Evolutionary conservation across 2,113 vertebrate genomes (phyloP), one percentile per base, ranked within the genome.

Genomic region (Pseudopodoces humilis): DNA sequence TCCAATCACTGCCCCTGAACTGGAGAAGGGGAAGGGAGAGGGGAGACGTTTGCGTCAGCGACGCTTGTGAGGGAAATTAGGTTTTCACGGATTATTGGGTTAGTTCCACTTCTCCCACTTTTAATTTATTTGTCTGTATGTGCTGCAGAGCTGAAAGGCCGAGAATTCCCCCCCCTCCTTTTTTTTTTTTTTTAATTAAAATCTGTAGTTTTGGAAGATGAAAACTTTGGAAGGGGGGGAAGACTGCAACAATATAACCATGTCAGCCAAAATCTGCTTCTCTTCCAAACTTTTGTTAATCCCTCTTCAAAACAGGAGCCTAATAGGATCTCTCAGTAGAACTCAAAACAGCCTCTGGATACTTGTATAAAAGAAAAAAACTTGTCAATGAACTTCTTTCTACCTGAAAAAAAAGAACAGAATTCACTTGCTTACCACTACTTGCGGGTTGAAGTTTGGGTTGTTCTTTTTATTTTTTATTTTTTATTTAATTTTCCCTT

Each of bases 91-190:
- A 98, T 98, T 98, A 98, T 98, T 98, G 98, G 97, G 97, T 98
- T 98, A 98, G 98, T 98, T 98, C 98, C 98, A 98, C 98, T 98
- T 98, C 98, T 98, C 96, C 98, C 98, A 98, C 96, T 98, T 98
- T 98, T 98, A 98, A 98, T 98, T 98, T 98, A 98, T 98, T 98
- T 98, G 98, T 98, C 98, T 98, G 97, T 97, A 97, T 98, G 98
- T 98, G 98, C 98, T 97, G 94, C 95, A 85, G 94, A 98, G 97
- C 97, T 97, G 97, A 98, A 98, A 98, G 98, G 97, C 97, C 97
- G 85, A 88, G 93, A 97, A 95, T 94, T 94, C 16, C 10, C 0
- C 5, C 43, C 50, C 21, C 18, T 7, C 7, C 16, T 13, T 18
- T 20, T 30, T 10, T 11, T 18, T 65, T 97, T 84, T 95, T 96